Conservation (phyloP, 2,888 invertebrate genomes). For the Hesperia comma region DNA sequence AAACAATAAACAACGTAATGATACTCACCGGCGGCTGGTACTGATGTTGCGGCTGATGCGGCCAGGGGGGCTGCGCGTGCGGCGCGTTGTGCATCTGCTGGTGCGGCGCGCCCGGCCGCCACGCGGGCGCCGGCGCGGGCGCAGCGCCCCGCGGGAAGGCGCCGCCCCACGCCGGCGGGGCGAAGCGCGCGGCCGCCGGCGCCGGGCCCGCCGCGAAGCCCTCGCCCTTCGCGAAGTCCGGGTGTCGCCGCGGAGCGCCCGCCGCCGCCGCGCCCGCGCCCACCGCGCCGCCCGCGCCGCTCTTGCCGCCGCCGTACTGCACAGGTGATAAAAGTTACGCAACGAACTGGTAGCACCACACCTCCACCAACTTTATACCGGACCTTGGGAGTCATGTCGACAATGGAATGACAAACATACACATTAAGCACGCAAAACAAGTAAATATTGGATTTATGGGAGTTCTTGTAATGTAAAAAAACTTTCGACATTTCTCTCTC, state of each 20-base stretch:
- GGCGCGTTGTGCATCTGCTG: conserved; percentile 58
- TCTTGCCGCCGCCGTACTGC: conserved; percentile 66
- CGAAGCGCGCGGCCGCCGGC: conserved; percentile 55
- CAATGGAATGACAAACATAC: background rate
- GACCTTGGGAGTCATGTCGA: background rate
- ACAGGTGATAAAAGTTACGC: conserved; percentile 1
- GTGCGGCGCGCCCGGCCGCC: conserved; percentile 58
- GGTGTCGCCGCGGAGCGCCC: conserved; percentile 90
- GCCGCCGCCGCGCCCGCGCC: conserved; percentile 71
- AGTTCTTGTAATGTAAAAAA: background rate
- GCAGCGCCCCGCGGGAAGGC: conserved; percentile 58
- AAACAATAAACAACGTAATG: background rate
- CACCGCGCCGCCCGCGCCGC: conserved; percentile 56
- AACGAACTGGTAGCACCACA: background rate
- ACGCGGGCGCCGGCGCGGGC: conserved; percentile 62
- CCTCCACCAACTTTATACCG: conserved; percentile 6
- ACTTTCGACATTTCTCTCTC: conserved; percentile 2
- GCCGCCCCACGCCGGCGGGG: conserved; percentile 52
- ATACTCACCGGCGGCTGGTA: conserved; percentile 63
- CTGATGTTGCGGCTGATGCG: conserved; percentile 67
- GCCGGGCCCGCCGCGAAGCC: conserved; percentile 51
- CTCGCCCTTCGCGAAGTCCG: conserved; percentile 90
- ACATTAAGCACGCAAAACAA: background rate
- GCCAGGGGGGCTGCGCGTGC: conserved; percentile 64
- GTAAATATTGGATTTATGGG: background rate